Percentiles rank a stretch among this genome's conserved stretches.
Conservation (phyloP, 1,140 invertebrate genomes). For the Mercenaria mercenaria region DNA sequence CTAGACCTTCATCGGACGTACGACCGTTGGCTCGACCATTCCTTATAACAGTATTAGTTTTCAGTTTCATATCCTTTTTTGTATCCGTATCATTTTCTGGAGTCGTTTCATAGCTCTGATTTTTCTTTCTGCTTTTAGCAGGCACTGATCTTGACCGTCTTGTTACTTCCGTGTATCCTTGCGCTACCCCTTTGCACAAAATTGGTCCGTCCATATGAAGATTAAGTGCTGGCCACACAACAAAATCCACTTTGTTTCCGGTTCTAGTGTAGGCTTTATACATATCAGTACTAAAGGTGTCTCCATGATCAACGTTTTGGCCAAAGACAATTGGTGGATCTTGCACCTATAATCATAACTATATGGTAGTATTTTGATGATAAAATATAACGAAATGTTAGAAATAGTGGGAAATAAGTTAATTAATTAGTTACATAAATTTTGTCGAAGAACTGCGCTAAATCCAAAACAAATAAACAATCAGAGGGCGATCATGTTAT, state of each 20-base stretch:
- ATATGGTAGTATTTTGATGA: no score
- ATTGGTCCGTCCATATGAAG: neutral
- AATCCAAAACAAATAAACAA: no score
- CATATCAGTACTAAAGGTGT: neutral
- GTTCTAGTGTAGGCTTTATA: slow-evolving; percentile 14
- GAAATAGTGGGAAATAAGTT: no score
- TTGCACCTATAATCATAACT: neutral
- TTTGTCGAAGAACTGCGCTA: no score
- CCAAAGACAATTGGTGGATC: slow-evolving; percentile 17
- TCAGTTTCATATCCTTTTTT: neutral
- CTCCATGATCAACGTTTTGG: neutral
- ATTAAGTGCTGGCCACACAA: slow-evolving; percentile 38
- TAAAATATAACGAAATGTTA: no score
- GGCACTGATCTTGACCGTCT: neutral
- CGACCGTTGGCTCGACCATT: no score
- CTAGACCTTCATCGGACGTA: no score
- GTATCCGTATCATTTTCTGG: neutral
- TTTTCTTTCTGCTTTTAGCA: neutral
- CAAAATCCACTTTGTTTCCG: slow-evolving; percentile 7
- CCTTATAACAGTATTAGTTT: no score
- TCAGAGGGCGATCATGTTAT: no score
- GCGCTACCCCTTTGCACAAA: slow-evolving; percentile 16
- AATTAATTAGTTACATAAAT: no score
- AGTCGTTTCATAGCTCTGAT: neutral
- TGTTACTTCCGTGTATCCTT: neutral